Base-by-base conservation (phyloP, 1,140 invertebrate genomes). In the Lethocerus indicus region DNA sequence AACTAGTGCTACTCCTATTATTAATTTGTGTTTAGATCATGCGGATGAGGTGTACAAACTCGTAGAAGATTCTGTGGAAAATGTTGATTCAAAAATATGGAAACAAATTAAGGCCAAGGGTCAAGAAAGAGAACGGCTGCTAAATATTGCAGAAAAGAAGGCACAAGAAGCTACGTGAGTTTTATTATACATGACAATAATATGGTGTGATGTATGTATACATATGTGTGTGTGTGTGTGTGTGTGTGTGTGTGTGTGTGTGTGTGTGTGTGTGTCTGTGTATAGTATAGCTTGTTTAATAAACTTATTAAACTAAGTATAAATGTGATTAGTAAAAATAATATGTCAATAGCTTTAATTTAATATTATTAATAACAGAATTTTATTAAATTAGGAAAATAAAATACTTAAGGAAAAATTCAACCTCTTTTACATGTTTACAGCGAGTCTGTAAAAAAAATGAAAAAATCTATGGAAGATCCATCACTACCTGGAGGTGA, bases 31-130 rank as follows among this genome's bases (percentile, higher is more conserved):
- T 58, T n/a, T 48, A 59, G 58, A 52, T 14, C 51, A 55, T 36
- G 51, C 53, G 25, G 43, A 52, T 46, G 36, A 52, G 14, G 49
- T 57, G 3, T 50, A 53, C 46, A 47, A 28, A 23, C 18, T 50
- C 12, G 40, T 60, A 16, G 57, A 59, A 26, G 32, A 41, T 13
- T 52, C 54, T 23, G 35, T 58, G 24, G 39, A 58, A 2, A 47
- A 51, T 40, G 21, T 51, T 12, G 57, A 58, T 48, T 21, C 40
- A 7, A 47, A 32, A 21, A 35, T 48, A 24, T 48, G 44, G 59
- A 43, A 12, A 36, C 67, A 72, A n/a, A 61, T 78, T n/a, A 74
- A 68, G 49, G 65, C 73, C 39, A 71, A 74, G 16, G 71, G 73
- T 1, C 62, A 65, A 35, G 69, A 71, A 29, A 71, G 70, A 45